A percentile compares a stretch with the other conserved stretches of the same genome.
Evolutionary conservation across 2,888 invertebrate genomes (phyloP).

Genomic region (Oligia latruncula): DNA sequence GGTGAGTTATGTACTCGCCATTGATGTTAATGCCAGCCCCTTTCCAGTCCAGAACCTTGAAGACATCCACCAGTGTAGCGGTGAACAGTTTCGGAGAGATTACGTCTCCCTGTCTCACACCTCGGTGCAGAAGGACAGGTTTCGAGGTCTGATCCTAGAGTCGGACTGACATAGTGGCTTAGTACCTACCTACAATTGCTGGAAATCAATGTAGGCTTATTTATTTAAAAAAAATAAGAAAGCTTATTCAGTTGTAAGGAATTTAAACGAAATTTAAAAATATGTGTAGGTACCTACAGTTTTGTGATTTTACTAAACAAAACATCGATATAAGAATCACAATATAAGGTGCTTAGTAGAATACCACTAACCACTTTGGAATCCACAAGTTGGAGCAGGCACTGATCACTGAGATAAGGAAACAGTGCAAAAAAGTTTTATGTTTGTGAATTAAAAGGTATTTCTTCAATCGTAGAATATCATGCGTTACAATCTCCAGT

Average conservation of each 20-base stretch:
- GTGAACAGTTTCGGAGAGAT: too few species aligned
- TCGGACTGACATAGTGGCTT: too few species aligned
- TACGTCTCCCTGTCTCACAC: too few species aligned
- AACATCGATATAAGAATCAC: conserved; percentile 12
- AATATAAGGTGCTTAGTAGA: conserved; percentile 15
- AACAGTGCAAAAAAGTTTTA: conserved; percentile 58
- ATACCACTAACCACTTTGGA: conserved; percentile 1
- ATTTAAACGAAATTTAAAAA: neutral
- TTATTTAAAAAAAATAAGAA: too few species aligned
- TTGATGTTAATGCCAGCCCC: too few species aligned
- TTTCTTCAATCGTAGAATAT: conserved; percentile 43
- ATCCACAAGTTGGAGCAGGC: conserved; percentile 55
- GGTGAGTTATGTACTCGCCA: too few species aligned
- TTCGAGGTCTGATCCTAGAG: too few species aligned
- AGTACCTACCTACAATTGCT: neutral
- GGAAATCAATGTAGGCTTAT: neutral
- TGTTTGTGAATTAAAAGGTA: conserved; percentile 49
- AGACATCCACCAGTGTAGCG: too few species aligned
- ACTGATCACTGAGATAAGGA: conserved; percentile 54
- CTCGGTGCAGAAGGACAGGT: too few species aligned
- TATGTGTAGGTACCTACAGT: neutral
- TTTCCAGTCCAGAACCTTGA: too few species aligned
- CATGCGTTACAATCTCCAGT: conserved; percentile 58
- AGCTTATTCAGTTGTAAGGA: neutral
- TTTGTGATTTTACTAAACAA: conserved; percentile 1